A percentile compares a stretch with the other conserved stretches of the same genome.
phyloP scores from a whole-genome alignment of 2,888 invertebrate species.

The Melieria crassipennis region DNA sequence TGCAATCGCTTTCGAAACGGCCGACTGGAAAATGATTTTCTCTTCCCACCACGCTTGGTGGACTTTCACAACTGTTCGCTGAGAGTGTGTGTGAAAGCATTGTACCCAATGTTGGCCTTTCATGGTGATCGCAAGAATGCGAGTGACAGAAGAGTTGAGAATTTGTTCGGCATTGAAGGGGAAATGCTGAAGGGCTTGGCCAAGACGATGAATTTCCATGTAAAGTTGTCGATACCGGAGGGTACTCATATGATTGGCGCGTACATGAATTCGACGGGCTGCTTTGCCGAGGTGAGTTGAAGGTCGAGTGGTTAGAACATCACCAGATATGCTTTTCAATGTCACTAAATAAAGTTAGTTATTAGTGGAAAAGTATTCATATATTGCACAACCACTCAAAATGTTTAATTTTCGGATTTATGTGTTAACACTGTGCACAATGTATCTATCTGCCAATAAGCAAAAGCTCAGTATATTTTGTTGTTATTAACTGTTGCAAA shows the following conservation, averaged over 20 bases:
- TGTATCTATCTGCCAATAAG: too few species aligned
- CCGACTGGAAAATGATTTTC: conserved; percentile 25
- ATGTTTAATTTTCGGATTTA: too few species aligned
- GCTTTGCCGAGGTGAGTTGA: conserved; percentile 49
- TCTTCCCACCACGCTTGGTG: conserved; percentile 47
- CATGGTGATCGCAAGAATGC: conserved; percentile 47
- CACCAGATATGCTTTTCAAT: not conserved
- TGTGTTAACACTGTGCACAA: too few species aligned
- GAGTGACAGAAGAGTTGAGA: conserved; percentile 36
- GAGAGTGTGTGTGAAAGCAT: conserved; percentile 47
- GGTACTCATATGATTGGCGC: conserved; percentile 39
- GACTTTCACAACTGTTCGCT: conserved; percentile 51
- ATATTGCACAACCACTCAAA: too few species aligned
- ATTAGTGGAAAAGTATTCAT: not conserved
- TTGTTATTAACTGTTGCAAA: too few species aligned
- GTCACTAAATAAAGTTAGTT: not conserved
- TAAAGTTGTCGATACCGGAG: conserved; percentile 46
- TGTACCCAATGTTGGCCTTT: conserved; percentile 51
- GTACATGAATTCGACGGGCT: conserved; percentile 45
- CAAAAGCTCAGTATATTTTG: too few species aligned
- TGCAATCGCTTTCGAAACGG: conserved; percentile 47
- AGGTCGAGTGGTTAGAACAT: not conserved
- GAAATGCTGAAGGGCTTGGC: conserved; percentile 51
- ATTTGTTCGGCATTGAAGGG: conserved; percentile 55
- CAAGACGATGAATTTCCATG: conserved; percentile 48